Evolutionary conservation across 1,140 invertebrate genomes (phyloP).

Genomic region (Formica selysi): DNA sequence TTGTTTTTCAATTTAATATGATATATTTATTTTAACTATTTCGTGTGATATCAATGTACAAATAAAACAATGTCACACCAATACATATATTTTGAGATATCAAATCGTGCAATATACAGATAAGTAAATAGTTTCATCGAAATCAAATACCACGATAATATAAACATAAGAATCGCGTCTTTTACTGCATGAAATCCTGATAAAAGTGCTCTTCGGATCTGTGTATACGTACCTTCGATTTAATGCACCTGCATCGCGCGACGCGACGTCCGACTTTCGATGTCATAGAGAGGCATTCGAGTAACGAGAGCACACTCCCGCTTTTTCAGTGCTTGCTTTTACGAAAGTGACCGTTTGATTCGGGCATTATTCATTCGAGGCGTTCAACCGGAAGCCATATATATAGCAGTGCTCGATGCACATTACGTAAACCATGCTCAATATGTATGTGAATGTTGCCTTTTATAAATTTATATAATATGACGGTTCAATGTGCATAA

Average conservation of each 20-base stretch:
- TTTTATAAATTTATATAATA: constrained; percentile 68
- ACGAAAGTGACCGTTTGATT: constrained; percentile 62
- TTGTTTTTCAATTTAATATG: too few species aligned
- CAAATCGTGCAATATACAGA: constrained; percentile 62
- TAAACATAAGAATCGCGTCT: constrained; percentile 33
- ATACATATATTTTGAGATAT: constrained; percentile 55
- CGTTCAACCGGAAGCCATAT: constrained; percentile 59
- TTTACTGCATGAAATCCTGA: constrained; percentile 50
- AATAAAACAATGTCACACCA: constrained; percentile 46
- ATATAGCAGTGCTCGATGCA: constrained; percentile 5
- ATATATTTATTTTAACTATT: background rate
- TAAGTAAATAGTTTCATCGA: constrained; percentile 39
- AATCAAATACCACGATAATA: constrained; percentile 40
- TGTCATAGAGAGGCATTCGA: background rate
- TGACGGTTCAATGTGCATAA: constrained; percentile 41
- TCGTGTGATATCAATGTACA: constrained; percentile 3
- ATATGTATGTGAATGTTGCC: constrained; percentile 21
- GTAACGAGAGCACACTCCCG: background rate
- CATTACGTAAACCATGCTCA: constrained; percentile 38
- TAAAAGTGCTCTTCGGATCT: background rate
- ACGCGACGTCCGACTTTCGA: background rate
- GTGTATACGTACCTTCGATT: background rate
- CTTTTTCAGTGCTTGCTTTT: background rate
- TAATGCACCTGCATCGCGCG: constrained; percentile 17
- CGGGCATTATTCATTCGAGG: constrained; percentile 25